Conservation (phyloP, 2,113 vertebrate species). For the Cairina moschata region DNA sequence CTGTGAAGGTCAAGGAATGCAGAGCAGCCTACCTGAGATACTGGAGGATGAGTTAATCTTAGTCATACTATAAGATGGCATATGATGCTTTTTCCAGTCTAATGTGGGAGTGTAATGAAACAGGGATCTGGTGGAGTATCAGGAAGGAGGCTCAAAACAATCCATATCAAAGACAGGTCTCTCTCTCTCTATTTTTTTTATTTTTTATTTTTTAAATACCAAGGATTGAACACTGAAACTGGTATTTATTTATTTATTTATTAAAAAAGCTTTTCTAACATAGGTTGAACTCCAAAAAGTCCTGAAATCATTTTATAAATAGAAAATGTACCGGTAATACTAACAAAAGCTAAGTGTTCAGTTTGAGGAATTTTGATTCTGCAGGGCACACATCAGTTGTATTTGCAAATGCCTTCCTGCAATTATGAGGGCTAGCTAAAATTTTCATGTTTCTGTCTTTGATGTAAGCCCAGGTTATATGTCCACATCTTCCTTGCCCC, state of each 20-base stretch:
- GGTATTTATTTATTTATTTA: not conserved
- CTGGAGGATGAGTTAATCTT: not conserved
- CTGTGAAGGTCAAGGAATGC: not conserved
- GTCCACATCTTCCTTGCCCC: not conserved
- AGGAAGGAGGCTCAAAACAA: not conserved
- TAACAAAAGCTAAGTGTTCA: not conserved
- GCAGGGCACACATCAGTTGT: not conserved
- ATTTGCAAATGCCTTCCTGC: not conserved
- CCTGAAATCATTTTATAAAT: not conserved
- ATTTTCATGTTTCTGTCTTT: not conserved
- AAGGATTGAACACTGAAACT: not conserved
- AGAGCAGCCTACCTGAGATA: not conserved
- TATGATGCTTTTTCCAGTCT: not conserved
- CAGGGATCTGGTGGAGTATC: not conserved
- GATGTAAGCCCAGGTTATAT: not conserved
- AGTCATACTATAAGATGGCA: accelerated
- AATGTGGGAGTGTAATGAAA: not conserved
- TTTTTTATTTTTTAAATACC: too few relatives aligned
- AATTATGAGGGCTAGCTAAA: not conserved
- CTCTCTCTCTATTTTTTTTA: too few relatives aligned
- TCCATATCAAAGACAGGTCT: not conserved
- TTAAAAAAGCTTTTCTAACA: not conserved
- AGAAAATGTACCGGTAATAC: not conserved
- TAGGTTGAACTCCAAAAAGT: not conserved
- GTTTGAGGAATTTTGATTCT: not conserved